Base-by-base conservation (phyloP, 2,113 vertebrate genomes). In the Girardinichthys multiradiatus region DNA sequence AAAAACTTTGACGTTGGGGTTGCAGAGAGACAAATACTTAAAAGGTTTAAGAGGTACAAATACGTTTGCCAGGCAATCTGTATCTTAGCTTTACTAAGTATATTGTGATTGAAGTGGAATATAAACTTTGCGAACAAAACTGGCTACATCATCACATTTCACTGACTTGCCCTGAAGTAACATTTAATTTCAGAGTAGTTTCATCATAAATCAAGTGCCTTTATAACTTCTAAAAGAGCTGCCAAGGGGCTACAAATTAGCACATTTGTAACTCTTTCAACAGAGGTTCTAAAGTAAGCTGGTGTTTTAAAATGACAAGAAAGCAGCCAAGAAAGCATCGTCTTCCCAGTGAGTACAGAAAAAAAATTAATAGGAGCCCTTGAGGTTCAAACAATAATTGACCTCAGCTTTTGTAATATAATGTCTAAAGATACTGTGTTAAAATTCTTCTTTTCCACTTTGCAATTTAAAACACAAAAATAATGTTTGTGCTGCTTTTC, bases 261-360 rank as follows among this genome's bases (percentile, higher is more conserved):
- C 83, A 79, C 78, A 85, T 86, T 83, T 83, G 86, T 89, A 78
- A 74, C 74, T 77, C 72, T 91, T 88, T 89, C 86, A 87, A 89
- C 89, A 86, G 77, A 63, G 60, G 84, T 89, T 63, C 82, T 57
- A 87, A 83, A 74, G 48, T 77, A 42, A 83, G 82, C 68, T 64
- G 37, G 58, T 82, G 78, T 87, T 86, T 77, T 70, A 77, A 85
- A 84, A 72, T 61, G 27, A 83, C 67, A 26, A 57, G 70, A 79
- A 10, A 77, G 70, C 21, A 68, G 74, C 78, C 3, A 58, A 75
- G 68, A 31, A 57, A 75, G 68, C 80, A 19, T 76, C 11, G 14
- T 74, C 48, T 81, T 84, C 59, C 86, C 72, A 64, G 74, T 66
- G 65, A 67, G 39, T 61, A 29, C 28, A 57, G 6, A 67, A 63